phyloP scores from a whole-genome alignment of 2,113 vertebrate species.

The Scolopax mira region DNA sequence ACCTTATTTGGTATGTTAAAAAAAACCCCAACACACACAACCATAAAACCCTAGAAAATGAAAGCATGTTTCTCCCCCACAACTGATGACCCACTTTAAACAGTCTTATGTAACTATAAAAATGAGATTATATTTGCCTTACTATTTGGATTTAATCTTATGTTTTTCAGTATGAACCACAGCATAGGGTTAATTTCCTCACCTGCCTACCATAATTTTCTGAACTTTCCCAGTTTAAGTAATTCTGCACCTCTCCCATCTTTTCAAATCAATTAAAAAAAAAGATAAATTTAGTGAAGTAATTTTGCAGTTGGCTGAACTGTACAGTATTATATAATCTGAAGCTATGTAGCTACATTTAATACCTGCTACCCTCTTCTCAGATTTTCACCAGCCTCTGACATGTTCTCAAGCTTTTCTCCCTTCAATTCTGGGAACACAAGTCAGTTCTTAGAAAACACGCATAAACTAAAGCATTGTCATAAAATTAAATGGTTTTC shows the following conservation, averaged over 20 bases:
- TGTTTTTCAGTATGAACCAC: neutral
- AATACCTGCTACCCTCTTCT: neutral
- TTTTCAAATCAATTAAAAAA: neutral
- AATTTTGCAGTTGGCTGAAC: neutral
- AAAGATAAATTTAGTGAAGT: neutral
- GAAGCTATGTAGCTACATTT: neutral
- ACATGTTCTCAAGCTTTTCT: neutral
- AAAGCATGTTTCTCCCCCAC: constrained; percentile 1
- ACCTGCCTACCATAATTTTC: neutral
- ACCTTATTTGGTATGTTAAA: neutral
- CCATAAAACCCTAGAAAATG: neutral
- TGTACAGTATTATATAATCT: neutral
- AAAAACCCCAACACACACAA: neutral
- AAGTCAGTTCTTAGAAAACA: neutral
- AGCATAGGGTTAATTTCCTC: neutral
- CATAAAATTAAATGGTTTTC: neutral
- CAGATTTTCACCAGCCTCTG: neutral
- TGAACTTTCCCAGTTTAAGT: neutral
- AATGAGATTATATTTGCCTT: constrained; percentile 27
- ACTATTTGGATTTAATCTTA: neutral
- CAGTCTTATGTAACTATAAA: constrained; percentile 5
- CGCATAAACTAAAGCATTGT: neutral
- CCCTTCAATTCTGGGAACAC: neutral
- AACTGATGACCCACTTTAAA: constrained; percentile 25
- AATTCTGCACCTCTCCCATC: neutral